phyloP scores from a whole-genome alignment of 2,113 vertebrate genomes.

The Alces alces region DNA sequence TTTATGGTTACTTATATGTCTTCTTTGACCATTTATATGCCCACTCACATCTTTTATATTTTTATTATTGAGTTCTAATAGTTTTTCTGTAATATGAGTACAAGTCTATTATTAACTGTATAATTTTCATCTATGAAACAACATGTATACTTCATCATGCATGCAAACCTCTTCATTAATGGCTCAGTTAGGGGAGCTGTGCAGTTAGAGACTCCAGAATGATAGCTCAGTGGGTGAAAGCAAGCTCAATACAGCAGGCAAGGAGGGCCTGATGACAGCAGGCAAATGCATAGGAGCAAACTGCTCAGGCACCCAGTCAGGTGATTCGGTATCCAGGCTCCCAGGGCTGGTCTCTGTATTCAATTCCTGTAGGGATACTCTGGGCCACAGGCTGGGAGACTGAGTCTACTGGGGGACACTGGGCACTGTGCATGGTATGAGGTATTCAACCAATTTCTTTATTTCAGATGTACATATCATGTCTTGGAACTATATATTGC shows the following conservation, averaged over 20 bases:
- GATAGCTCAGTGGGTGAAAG: neutral
- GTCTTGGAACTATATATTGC: neutral
- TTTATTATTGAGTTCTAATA: neutral
- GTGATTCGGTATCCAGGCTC: neutral
- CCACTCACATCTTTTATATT: neutral
- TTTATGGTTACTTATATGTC: neutral
- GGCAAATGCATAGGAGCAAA: neutral
- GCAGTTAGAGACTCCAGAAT: neutral
- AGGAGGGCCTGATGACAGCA: neutral
- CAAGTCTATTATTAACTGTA: neutral
- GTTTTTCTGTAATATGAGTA: neutral
- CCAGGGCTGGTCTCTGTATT: neutral
- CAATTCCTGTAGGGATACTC: accelerated
- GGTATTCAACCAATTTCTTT: neutral
- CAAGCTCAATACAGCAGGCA: too few relatives aligned
- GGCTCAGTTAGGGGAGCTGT: neutral
- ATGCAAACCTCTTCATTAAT: neutral
- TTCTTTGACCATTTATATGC: neutral
- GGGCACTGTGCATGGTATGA: neutral
- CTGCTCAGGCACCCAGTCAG: neutral
- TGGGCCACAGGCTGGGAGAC: neutral
- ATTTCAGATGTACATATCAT: neutral
- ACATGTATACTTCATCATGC: neutral
- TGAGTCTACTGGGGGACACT: neutral
- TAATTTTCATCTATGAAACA: neutral